phyloP scores from a whole-genome alignment of 1,140 invertebrate genomes.

The Papilio xuthus region DNA sequence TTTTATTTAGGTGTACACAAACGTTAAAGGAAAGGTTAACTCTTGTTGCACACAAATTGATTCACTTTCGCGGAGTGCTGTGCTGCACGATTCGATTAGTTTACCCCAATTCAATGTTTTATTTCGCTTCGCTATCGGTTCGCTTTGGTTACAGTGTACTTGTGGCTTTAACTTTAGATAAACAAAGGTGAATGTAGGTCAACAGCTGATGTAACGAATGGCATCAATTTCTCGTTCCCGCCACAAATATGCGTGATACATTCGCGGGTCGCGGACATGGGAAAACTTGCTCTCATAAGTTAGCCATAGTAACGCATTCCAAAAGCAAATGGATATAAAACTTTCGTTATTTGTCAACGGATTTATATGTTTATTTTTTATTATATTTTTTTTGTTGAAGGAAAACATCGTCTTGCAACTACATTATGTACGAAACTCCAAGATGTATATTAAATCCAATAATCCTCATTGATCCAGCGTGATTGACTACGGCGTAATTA shows the following conservation, averaged over 20 bases:
- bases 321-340: background rate
- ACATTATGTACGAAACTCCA: too few species aligned
- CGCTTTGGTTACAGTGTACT: background rate
- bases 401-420: too few species aligned
- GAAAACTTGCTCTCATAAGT: constrained; percentile 5
- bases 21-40: too few species aligned
- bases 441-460: too few species aligned
- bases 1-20: too few species aligned
- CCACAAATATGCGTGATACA: constrained; percentile 20
- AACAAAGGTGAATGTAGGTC: constrained; percentile 17
- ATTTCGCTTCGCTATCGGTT: background rate
- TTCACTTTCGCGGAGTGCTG: too few species aligned
- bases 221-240: constrained; percentile 6
- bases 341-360: background rate
- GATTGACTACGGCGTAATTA: too few species aligned
- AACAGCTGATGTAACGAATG: constrained; percentile 7
- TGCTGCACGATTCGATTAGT: too few species aligned
- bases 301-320: constrained; percentile 5
- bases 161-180: background rate
- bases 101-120: too few species aligned
- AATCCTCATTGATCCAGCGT: too few species aligned
- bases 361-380: background rate
- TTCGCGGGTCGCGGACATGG: background rate
- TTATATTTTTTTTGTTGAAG: too few species aligned
- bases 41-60: too few species aligned